phyloP scores from a whole-genome alignment of 92 coral and sea anemone genomes.

The Blastomussa wellsi region DNA sequence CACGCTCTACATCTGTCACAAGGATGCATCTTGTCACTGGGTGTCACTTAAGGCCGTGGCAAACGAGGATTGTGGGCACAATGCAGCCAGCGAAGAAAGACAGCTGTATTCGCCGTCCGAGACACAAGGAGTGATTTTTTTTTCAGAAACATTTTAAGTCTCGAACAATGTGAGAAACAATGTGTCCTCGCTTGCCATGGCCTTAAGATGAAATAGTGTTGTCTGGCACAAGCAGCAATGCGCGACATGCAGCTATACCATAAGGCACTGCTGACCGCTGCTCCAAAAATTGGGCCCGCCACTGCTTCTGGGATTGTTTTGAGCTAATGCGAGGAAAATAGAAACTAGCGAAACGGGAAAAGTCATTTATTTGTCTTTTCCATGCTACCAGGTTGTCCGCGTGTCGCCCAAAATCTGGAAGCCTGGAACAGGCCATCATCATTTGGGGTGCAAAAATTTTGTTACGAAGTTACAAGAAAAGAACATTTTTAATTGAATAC shows the following conservation, averaged over 20 bases:
- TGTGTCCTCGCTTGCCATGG: neutral
- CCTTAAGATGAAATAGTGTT: neutral
- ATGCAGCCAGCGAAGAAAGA: too few species aligned
- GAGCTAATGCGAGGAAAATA: neutral
- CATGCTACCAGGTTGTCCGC: neutral
- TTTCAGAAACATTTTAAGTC: too few species aligned
- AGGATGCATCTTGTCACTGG: neutral
- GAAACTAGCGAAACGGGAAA: neutral
- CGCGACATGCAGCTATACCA: neutral
- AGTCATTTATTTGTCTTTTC: neutral
- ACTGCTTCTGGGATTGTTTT: slow-evolving; percentile 5
- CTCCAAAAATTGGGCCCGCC: neutral
- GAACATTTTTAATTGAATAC: too few species aligned
- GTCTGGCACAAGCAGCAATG: neutral
- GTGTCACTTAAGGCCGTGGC: too few species aligned
- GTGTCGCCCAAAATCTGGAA: neutral
- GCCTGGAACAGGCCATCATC: neutral
- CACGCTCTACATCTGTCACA: too few species aligned
- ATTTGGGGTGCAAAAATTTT: neutral
- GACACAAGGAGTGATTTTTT: too few species aligned
- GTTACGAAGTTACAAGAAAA: too few species aligned
- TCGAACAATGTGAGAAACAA: too few species aligned
- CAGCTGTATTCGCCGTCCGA: too few species aligned
- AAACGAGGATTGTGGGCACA: too few species aligned
- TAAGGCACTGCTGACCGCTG: neutral